Evolutionary conservation across 1,140 invertebrate species (phyloP).

Genomic region (Adelges cooleyi): DNA sequence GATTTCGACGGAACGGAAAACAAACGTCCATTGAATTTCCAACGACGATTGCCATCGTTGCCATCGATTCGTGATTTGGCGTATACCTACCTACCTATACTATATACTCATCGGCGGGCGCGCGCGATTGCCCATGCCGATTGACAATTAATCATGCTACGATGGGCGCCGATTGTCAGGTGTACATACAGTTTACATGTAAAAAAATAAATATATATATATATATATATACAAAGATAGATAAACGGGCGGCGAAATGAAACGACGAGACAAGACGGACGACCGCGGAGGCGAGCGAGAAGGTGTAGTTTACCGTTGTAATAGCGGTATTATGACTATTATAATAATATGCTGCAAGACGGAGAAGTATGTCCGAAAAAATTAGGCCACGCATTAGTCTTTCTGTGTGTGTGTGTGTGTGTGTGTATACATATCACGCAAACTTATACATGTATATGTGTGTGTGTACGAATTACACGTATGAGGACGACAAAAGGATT

Average conservation of each 20-base stretch:
- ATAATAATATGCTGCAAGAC: conserved; percentile 18
- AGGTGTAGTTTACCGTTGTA: conserved; percentile 29
- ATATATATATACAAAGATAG: no score
- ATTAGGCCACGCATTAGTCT: conserved; percentile 24
- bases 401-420: not conserved
- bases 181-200: no score
- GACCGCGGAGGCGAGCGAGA: conserved; percentile 10
- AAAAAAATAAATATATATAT: no score
- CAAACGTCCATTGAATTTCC: conserved; percentile 9
- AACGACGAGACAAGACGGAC: no score
- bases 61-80: no score
- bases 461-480: not conserved
- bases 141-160: conserved; percentile 24
- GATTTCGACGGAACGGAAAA: no score
- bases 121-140: conserved; percentile 3
- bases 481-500: conserved; percentile 13
- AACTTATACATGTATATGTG: not conserved
- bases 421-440: conserved; percentile 9
- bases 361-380: conserved; percentile 27
- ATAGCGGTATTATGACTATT: conserved; percentile 27
- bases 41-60: not conserved
- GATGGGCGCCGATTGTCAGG: conserved; percentile 11
- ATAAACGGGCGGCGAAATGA: conserved; percentile 15
- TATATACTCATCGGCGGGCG: not conserved
- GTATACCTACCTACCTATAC: not conserved